Evolutionary conservation across 2,113 vertebrate genomes (phyloP), one percentile per base, ranked within the genome.

Genomic region (Delphinapterus leucas): DNA sequence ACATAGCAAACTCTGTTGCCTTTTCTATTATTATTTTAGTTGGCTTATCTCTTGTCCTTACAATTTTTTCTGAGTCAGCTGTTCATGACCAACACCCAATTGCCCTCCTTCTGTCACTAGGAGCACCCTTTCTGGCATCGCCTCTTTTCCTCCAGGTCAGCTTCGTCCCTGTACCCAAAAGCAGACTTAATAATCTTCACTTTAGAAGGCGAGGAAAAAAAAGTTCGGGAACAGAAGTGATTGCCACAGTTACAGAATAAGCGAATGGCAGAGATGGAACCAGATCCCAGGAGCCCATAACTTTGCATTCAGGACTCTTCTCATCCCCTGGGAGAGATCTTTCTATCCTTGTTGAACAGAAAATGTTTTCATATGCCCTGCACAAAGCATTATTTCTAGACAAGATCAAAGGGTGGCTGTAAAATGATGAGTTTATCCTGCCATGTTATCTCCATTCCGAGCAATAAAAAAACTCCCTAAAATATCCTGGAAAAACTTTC

Each of bases 331-430:
- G n/a, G 33, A 73, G 33, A 90, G 11, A 58, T 58, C 44, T 67
- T 87, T 82, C 4, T 93, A 31, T 65, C 11, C 63, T 93, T 77
- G 44, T 63, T 90, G n/a, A 81, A 82, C 6, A 88, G n/a, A 36
- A 31, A 61, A 88, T 63, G 20, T 68, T 85, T 85, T 74, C 49
- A 58, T 73, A 61, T 83, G 25, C 8, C 67, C 41, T 88, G 10
- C 31, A 90, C 28, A 33, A 83, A 89, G 49, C 31, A 49, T 95
- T 74, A 82, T 68, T 95, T 93, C 73, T 70, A 96, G 67, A 86
- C 14, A 55, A 67, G 55, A 90, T 18, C 76, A 94, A 96, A 81
- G 3, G 21, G 36, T 80, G 49, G 14, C 8, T 58, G 14, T 49
- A 63, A 63, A 89, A 85, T 58, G 17, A 92, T 79, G 61, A 8